Percentiles rank a stretch among this genome's conserved stretches.
These are phyloP conservation scores for Drosophila dives DNA, from an alignment of 2,888 invertebrate genomes.

Conservation along the genomic window DNA sequence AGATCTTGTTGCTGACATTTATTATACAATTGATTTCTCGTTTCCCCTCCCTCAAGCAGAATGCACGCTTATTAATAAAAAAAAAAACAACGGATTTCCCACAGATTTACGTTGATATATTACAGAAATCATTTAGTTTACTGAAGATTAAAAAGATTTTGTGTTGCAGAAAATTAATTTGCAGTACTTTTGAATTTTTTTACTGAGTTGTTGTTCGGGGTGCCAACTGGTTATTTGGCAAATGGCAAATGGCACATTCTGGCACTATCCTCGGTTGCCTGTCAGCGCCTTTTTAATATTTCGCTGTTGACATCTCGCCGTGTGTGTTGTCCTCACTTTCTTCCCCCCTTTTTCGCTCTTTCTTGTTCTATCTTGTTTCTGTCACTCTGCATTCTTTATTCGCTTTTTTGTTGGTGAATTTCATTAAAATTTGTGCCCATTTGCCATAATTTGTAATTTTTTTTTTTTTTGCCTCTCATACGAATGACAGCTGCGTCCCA, in stretches of 20 bases:
- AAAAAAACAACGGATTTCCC: conserved; percentile 41
- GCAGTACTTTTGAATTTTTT: conserved; percentile 11
- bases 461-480: conserved; percentile 48
- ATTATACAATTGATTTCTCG: conserved; percentile 35
- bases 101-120: conserved; percentile 36
- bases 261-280: conserved; percentile 45
- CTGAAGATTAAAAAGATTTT: conserved; percentile 3
- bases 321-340: conserved; percentile 21
- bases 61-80: conserved; percentile 24
- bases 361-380: background rate
- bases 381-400: conserved; percentile 47
- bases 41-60: background rate
- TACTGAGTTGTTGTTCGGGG: background rate
- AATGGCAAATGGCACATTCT: conserved; percentile 15
- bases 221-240: conserved; percentile 30
- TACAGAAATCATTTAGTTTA: conserved; percentile 1
- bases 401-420: conserved; percentile 69
- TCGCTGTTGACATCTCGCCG: conserved; percentile 68
- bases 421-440: conserved; percentile 80
- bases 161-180: background rate
- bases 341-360: background rate
- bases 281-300: conserved; percentile 66
- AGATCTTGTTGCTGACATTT: conserved; percentile 30
- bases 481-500: conserved; percentile 57
- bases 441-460: conserved; percentile 76